These are phyloP conservation scores for Anguilla megastoma DNA, from an alignment of 2,797 vertebrate species.

Conservation along the genomic window DNA sequence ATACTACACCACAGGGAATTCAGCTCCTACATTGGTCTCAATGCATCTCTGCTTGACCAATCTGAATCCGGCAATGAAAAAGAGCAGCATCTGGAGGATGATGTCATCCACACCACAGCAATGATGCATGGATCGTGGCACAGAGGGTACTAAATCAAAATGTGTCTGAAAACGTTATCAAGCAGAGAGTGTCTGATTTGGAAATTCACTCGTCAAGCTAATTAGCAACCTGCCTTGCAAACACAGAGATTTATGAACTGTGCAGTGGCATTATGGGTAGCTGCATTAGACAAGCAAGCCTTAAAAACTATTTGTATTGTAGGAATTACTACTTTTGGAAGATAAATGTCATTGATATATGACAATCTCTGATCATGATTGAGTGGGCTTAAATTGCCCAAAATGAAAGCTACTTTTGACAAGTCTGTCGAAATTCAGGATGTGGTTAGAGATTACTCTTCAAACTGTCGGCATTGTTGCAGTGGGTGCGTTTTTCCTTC, in stretches of 20 bases:
- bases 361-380: slow-evolving; percentile 15
- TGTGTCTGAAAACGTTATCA: not conserved
- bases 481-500: not conserved
- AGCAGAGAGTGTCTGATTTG: not conserved
- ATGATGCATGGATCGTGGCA: not conserved
- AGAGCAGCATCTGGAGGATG: not conserved
- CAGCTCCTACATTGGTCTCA: slow-evolving; percentile 28
- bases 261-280: not conserved
- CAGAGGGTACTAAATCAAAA: slow-evolving; percentile 27
- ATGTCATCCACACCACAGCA: not conserved
- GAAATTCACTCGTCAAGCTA: slow-evolving; percentile 11
- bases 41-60: slow-evolving; percentile 32
- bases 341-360: slow-evolving; percentile 19
- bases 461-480: not conserved
- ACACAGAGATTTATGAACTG: not conserved
- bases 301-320: slow-evolving; percentile 26
- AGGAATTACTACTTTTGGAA: slow-evolving; percentile 14
- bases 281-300: slow-evolving; percentile 9
- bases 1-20: slow-evolving; percentile 25
- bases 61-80: not conserved
- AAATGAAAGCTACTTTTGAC: not conserved
- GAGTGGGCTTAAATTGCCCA: not conserved
- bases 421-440: not conserved
- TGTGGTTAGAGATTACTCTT: not conserved
- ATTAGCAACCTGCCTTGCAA: not conserved